Conservation (phyloP, 2,113 vertebrate genomes). For the Barnardius zonarius region DNA sequence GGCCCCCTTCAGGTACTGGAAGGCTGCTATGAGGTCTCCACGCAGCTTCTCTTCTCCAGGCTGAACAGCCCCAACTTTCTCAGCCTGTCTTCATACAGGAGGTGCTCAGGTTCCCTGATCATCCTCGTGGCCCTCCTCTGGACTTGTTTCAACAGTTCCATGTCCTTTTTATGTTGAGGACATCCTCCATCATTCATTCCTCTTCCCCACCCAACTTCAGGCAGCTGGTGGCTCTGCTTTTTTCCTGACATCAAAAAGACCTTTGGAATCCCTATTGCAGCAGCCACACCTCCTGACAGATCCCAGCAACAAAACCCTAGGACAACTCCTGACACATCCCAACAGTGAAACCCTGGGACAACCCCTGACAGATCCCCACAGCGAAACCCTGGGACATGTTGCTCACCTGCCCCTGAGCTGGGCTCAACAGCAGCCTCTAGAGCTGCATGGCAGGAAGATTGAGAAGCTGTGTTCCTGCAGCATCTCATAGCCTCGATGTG, state of each 20-base stretch:
- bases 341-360: background rate
- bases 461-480: background rate
- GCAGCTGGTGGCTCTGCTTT: background rate
- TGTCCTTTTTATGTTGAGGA: too few relatives aligned
- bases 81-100: too few relatives aligned
- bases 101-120: too few relatives aligned
- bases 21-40: too few relatives aligned
- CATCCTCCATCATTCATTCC: background rate
- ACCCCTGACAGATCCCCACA: background rate
- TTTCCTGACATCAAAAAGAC: background rate
- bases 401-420: background rate
- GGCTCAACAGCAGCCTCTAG: background rate
- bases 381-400: background rate
- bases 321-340: background rate
- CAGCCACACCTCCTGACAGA: background rate
- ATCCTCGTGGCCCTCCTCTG: too few relatives aligned
- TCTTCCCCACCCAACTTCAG: background rate
- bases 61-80: too few relatives aligned
- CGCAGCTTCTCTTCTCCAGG: too few relatives aligned
- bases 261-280: background rate
- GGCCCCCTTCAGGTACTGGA: too few relatives aligned
- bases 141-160: too few relatives aligned
- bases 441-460: fast-evolving
- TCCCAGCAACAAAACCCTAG: background rate
- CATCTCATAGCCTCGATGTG: background rate